Conservation (phyloP, 2,113 vertebrate genomes). For the Taurulus bubalis region DNA sequence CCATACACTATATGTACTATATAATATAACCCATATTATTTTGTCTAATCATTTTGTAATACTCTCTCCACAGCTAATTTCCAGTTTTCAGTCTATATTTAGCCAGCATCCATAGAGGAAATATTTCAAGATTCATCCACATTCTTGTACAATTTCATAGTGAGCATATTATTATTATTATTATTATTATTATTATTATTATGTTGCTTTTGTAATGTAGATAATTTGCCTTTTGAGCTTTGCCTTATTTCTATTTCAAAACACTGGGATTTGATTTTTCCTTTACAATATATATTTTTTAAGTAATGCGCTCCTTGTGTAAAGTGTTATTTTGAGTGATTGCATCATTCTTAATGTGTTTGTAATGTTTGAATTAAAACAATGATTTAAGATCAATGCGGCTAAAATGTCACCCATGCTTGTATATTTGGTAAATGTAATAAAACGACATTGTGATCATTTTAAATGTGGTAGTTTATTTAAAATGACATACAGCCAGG, state of each 20-base stretch:
- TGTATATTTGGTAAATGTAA: conserved; percentile 42
- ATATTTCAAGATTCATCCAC: conserved; percentile 62
- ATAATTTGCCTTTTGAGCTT: conserved; percentile 70
- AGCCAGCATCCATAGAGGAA: conserved; percentile 64
- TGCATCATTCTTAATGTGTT: conserved; percentile 70
- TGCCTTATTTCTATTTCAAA: conserved; percentile 75
- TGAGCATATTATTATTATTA: conserved; percentile 60
- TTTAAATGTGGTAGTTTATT: conserved; percentile 28
- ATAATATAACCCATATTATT: not conserved
- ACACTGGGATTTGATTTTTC: conserved; percentile 45
- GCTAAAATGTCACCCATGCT: conserved; percentile 35
- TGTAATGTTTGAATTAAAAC: conserved; percentile 70
- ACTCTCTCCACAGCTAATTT: conserved; percentile 72
- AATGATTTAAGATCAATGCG: conserved; percentile 70
- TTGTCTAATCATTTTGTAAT: conserved; percentile 1
- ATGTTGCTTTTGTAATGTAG: conserved; percentile 65
- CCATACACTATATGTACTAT: not conserved
- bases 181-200: conserved; percentile 63
- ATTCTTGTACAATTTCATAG: conserved; percentile 50
- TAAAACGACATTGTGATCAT: conserved; percentile 33
- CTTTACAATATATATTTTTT: conserved; percentile 52
- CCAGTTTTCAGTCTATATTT: conserved; percentile 40
- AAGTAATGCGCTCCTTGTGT: conserved; percentile 56
- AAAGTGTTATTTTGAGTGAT: conserved; percentile 64
- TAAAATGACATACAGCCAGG: not conserved